Conservation (phyloP, 2,113 vertebrate genomes). For the Pteropus alecto region DNA sequence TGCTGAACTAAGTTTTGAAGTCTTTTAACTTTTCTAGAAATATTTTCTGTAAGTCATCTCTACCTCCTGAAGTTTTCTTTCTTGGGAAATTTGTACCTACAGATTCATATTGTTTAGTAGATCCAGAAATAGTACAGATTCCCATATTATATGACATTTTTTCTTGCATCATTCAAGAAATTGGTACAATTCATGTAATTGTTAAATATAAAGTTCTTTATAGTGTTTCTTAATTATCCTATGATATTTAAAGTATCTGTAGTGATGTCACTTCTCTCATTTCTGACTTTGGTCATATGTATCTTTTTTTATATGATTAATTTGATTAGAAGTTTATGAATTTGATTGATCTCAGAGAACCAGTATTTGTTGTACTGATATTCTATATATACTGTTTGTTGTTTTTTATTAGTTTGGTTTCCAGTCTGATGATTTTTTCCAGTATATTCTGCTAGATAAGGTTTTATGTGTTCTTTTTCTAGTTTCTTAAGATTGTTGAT, state of each 20-base stretch:
- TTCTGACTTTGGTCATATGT: background rate
- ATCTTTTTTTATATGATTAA: no score
- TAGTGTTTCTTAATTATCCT: background rate
- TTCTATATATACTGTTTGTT: background rate
- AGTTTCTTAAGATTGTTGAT: background rate
- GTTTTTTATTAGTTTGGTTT: background rate
- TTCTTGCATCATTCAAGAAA: background rate
- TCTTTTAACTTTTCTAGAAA: background rate
- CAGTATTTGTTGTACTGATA: background rate
- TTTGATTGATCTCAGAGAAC: background rate
- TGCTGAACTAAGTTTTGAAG: background rate
- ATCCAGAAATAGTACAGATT: background rate
- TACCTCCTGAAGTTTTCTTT: background rate
- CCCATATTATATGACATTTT: background rate
- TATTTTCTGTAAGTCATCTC: background rate
- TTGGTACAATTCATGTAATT: background rate
- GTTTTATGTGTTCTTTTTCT: background rate
- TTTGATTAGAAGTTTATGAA: background rate
- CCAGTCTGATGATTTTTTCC: background rate
- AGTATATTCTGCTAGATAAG: background rate
- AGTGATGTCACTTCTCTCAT: background rate
- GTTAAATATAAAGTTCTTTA: background rate
- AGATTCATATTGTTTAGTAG: background rate
- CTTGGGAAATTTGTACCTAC: background rate
- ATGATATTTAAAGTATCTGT: background rate